A percentile compares a stretch with the other conserved stretches of the same genome.
Evolutionary conservation across 2,888 invertebrate species (phyloP).

Genomic region (Thyatira batis): DNA sequence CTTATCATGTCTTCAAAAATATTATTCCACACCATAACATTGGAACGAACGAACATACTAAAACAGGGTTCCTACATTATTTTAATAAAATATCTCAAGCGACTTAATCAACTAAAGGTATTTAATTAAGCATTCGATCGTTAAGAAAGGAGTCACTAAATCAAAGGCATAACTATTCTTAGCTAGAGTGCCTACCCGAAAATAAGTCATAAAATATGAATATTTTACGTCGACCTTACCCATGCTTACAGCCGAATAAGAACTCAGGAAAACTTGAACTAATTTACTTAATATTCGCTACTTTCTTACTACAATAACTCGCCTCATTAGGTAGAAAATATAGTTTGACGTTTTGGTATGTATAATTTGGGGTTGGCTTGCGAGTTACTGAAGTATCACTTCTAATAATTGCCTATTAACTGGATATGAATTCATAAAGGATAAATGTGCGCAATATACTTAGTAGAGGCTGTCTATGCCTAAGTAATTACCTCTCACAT

Average conservation of each 20-base stretch:
- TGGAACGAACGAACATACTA: no score
- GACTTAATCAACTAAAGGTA: not conserved
- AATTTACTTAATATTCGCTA: slow-evolving; percentile 37
- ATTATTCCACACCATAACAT: not conserved
- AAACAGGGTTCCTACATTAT: no score
- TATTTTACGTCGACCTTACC: not conserved
- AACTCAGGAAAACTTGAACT: slow-evolving; percentile 32
- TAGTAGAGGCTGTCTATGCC: slow-evolving; percentile 10
- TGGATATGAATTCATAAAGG: not conserved
- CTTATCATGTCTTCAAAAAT: not conserved
- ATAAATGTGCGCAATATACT: not conserved
- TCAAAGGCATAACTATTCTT: not conserved
- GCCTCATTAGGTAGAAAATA: slow-evolving; percentile 30
- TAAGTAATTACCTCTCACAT: slow-evolving; percentile 20
- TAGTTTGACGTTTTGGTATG: slow-evolving; percentile 5
- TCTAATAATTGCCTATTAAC: not conserved
- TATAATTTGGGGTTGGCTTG: not conserved
- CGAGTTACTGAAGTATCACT: not conserved
- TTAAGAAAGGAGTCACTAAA: not conserved
- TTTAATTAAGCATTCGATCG: not conserved
- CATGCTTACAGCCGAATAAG: slow-evolving; percentile 12
- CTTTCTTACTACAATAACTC: slow-evolving; percentile 29
- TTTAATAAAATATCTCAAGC: not conserved
- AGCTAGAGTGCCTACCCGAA: not conserved
- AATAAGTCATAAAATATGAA: slow-evolving; percentile 13